Evolutionary conservation across 2,888 invertebrate species (phyloP).

Genomic region (Eupithecia dodoneata): DNA sequence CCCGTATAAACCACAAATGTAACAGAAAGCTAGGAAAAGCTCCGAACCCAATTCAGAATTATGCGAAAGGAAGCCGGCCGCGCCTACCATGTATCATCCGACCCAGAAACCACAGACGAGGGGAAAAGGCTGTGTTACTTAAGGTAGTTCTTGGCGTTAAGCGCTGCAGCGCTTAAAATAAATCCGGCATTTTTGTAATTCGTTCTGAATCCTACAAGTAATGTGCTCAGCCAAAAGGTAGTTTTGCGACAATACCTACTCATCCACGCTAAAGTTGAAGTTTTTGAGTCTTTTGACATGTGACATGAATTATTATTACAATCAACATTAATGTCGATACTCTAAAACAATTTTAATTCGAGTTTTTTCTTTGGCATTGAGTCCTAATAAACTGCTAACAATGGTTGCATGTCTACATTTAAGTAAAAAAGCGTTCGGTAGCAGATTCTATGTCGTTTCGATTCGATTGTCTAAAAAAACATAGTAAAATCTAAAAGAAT

Average conservation of each 20-base stretch:
- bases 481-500: not conserved
- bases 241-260: too few species aligned
- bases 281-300: too few species aligned
- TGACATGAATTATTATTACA: too few species aligned
- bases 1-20: slow-evolving; percentile 19
- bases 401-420: not conserved
- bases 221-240: too few species aligned
- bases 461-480: not conserved
- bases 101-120: slow-evolving; percentile 27
- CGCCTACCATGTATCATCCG: slow-evolving; percentile 38
- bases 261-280: too few species aligned
- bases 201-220: too few species aligned
- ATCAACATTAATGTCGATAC: too few species aligned
- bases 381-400: not conserved
- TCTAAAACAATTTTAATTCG: too few species aligned
- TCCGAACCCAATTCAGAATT: slow-evolving; percentile 30
- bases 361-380: not conserved
- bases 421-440: not conserved
- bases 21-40: slow-evolving; percentile 11
- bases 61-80: slow-evolving; percentile 40
- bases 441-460: not conserved
- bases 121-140: slow-evolving; percentile 1
- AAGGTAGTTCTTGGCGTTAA: not conserved
- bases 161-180: too few species aligned
- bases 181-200: too few species aligned